A percentile compares a stretch with the other conserved stretches of the same genome.
These are phyloP conservation scores for Pterostichus niger DNA, from an alignment of 2,888 invertebrate genomes.

Conservation along the genomic window DNA sequence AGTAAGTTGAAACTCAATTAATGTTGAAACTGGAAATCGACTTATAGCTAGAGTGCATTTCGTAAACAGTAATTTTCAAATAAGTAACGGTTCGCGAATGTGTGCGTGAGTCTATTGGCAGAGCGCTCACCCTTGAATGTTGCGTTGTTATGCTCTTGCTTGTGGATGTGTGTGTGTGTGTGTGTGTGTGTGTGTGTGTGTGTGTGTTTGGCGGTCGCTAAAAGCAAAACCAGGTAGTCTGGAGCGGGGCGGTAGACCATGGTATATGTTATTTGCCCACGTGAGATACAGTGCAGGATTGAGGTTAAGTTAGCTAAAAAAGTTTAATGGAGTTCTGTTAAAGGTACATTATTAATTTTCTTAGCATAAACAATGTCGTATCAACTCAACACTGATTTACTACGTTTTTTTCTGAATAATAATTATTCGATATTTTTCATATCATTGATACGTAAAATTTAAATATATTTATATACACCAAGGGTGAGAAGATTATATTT, in stretches of 20 bases:
- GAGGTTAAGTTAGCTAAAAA: too few relatives aligned
- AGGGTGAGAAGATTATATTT: too few relatives aligned
- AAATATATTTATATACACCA: too few relatives aligned
- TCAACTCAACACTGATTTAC: too few relatives aligned
- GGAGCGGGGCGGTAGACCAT: neutral
- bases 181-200: slow-evolving; percentile 10
- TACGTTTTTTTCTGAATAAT: too few relatives aligned
- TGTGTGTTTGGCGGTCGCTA: slow-evolving; percentile 16
- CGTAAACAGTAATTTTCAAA: slow-evolving; percentile 25
- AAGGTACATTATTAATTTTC: too few relatives aligned
- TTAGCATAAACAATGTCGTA: too few relatives aligned
- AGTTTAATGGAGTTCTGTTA: too few relatives aligned
- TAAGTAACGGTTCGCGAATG: slow-evolving; percentile 2
- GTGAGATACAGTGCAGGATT: neutral
- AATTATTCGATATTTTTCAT: too few relatives aligned
- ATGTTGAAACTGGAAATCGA: neutral
- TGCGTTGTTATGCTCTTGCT: neutral
- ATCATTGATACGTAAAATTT: too few relatives aligned
- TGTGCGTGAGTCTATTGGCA: neutral
- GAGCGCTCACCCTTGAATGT: slow-evolving; percentile 32
- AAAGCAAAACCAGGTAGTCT: slow-evolving; percentile 62
- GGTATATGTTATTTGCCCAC: slow-evolving; percentile 13
- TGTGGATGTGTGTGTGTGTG: too few relatives aligned
- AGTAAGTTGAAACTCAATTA: neutral
- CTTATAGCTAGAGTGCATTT: neutral